These are phyloP conservation scores for Drosophila melanocephala DNA, from an alignment of 2,888 invertebrate species.

Conservation along the genomic window DNA sequence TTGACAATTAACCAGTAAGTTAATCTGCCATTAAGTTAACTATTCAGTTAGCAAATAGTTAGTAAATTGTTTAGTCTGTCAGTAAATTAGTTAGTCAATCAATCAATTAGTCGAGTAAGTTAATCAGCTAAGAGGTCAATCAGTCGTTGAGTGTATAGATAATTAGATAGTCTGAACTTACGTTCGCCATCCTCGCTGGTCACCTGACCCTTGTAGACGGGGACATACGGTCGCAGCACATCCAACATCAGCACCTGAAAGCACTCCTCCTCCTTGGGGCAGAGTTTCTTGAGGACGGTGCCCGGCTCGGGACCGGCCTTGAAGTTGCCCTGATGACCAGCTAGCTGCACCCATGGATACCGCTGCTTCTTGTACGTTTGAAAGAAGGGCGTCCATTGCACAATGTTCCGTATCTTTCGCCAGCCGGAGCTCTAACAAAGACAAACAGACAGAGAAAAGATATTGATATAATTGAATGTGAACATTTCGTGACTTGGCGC, in stretches of 20 bases:
- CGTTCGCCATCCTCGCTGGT: conserved; percentile 92
- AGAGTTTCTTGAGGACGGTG: conserved; percentile 96
- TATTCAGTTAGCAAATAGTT: not conserved
- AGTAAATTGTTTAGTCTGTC: not conserved
- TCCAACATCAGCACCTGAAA: conserved; percentile 94
- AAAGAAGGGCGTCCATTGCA: conserved; percentile 98
- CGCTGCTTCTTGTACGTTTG: conserved; percentile 98
- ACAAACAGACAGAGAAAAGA: not conserved
- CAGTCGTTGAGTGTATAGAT: not conserved
- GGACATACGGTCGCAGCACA: conserved; percentile 94
- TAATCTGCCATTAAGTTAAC: not conserved
- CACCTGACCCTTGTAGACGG: conserved; percentile 96
- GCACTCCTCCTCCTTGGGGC: conserved; percentile 94
- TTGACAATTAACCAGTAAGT: not conserved
- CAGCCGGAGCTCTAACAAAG: conserved; percentile 92
- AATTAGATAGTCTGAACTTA: conserved; percentile 81
- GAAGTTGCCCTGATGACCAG: conserved; percentile 98
- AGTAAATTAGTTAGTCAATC: not conserved
- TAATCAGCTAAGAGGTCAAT: not conserved
- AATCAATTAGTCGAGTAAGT: not conserved
- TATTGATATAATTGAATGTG: not conserved
- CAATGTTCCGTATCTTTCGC: conserved; percentile 96
- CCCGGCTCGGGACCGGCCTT: conserved; percentile 97
- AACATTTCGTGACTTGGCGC: conserved; percentile 15
- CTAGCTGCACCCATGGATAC: conserved; percentile 98